Evolutionary conservation across 1,140 invertebrate genomes (phyloP).

Genomic region (Drosophila murphyi): DNA sequence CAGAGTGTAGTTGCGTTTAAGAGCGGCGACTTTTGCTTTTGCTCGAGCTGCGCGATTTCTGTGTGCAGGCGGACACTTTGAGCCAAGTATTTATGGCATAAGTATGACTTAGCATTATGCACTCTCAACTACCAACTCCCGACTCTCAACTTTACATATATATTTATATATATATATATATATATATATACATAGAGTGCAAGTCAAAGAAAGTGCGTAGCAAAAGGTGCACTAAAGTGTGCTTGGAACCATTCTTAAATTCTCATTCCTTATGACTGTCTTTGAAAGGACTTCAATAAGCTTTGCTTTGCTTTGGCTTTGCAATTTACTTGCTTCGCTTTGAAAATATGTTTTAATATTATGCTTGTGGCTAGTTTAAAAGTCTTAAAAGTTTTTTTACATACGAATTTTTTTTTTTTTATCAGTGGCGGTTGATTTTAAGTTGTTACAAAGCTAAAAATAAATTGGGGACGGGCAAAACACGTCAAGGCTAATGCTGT

Average conservation of each 20-base stretch:
- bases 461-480: background rate
- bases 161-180: background rate
- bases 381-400: too few species aligned
- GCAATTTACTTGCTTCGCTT: background rate
- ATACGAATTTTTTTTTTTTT: too few species aligned
- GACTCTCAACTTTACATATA: background rate
- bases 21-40: constrained; percentile 54
- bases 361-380: too few species aligned
- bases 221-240: constrained; percentile 54
- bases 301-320: background rate
- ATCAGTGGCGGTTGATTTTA: too few species aligned
- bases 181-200: constrained; percentile 5
- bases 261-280: background rate
- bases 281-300: background rate
- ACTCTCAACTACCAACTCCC: constrained; percentile 44
- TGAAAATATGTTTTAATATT: too few species aligned
- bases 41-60: constrained; percentile 20
- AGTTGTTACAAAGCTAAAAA: background rate
- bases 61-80: constrained; percentile 38
- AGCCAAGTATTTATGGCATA: constrained; percentile 54
- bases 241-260: constrained; percentile 4
- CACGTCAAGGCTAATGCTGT: constrained; percentile 12
- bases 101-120: constrained; percentile 74
- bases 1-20: constrained; percentile 72
- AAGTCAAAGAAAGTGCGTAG: constrained; percentile 64